Evolutionary conservation across 2,888 invertebrate genomes (phyloP), one percentile per base, ranked within the genome.

Genomic region (Macrostomum cliftonense): DNA sequence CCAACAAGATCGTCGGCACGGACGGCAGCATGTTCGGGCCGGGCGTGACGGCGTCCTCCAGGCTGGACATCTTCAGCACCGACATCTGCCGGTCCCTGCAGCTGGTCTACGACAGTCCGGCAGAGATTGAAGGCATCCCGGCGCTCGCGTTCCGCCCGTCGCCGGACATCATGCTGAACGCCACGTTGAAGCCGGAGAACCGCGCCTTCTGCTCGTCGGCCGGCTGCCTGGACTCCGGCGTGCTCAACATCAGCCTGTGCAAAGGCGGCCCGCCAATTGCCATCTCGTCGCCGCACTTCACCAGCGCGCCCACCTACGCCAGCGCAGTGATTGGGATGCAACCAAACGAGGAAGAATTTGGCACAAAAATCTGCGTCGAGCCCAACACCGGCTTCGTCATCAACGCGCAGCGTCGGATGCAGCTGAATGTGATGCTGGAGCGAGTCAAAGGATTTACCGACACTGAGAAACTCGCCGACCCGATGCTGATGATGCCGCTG

Each of bases 251-350:
- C 4, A 52, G 53, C 37, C 16, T 45, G 16, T 54, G 56, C 40
- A 47, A 80, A 53, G 79, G 74, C 67, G 80, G 80, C 46, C 82
- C 85, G n/a, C 86, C 87, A 0, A 79, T 81, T 0, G 82, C 80
- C 67, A 76, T 83, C 20, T 80, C 83, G 0, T 77, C 79, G 58
- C 86, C 87, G 1, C 85, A 87, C 66, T 85, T 85, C 71, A 78
- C 80, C 56, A 65, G 80, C 59, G 78, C 80, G 0, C 74, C 76
- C 0, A 71, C 71, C 54, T 84, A 83, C 60, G 62, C 73, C 12
- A 60, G 75, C 49, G 74, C 75, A 39, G 73, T 87, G 0, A 70
- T 71, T 0, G 85, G 85, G 0, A 66, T 86, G 61, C 61, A 72
- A 0, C 82, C 86, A 0, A 71, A 75, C 0, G 71, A 76, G 45